A percentile compares a stretch with the other conserved stretches of the same genome.
These are phyloP conservation scores for Dasysyrphus albostriatus DNA, from an alignment of 2,888 invertebrate species.

Conservation along the genomic window DNA sequence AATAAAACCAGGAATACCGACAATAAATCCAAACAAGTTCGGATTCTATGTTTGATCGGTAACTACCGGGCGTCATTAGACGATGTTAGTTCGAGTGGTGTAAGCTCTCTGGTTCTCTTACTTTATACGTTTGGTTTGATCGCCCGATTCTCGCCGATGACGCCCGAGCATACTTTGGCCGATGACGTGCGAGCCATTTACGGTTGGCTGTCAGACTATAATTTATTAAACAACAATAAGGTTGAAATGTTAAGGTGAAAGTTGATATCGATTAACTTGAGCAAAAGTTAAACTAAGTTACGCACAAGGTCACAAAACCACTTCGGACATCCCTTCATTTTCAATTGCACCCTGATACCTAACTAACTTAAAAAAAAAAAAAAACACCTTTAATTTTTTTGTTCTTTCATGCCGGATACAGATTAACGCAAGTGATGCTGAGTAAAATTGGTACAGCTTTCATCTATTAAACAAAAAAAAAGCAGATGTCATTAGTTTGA, in stretches of 20 bases:
- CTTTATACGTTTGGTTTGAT: too few species aligned
- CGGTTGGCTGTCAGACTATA: too few species aligned
- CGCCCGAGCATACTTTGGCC: too few species aligned
- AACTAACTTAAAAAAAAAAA: neutral
- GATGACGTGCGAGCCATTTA: too few species aligned
- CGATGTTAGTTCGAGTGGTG: too few species aligned
- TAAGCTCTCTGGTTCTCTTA: too few species aligned
- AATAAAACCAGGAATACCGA: too few species aligned
- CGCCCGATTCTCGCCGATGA: too few species aligned
- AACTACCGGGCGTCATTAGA: too few species aligned
- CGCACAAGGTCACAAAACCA: neutral
- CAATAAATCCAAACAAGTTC: too few species aligned
- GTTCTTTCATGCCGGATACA: neutral
- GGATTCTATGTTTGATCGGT: too few species aligned
- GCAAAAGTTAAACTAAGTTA: neutral
- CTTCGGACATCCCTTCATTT: neutral
- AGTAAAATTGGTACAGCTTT: conserved; percentile 19
- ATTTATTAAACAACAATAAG: neutral
- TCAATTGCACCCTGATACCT: neutral
- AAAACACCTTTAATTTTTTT: neutral
- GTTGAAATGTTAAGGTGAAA: neutral
- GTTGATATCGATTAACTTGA: neutral
- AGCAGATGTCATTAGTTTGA: conserved; percentile 19
- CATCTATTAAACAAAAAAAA: neutral
- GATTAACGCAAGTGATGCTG: conserved; percentile 2